A percentile compares a stretch with the other conserved stretches of the same genome.
Evolutionary conservation across 1,140 invertebrate genomes (phyloP).

Genomic region (Philaenus spumarius): DNA sequence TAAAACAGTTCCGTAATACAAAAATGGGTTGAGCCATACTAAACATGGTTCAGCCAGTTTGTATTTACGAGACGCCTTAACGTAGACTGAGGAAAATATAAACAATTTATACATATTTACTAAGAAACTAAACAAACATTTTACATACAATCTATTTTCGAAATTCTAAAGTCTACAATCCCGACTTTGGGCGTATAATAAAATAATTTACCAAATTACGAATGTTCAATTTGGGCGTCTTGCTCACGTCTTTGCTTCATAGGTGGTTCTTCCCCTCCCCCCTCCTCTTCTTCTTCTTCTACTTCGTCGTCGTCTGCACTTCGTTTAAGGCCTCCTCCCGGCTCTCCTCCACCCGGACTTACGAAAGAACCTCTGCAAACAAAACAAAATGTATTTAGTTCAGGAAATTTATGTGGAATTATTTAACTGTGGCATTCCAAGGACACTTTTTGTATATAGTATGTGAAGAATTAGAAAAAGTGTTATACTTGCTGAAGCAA

Average conservation of each 20-base stretch:
- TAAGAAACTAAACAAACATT: too few relatives aligned
- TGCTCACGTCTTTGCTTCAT: constrained; percentile 8
- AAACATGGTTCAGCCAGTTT: too few relatives aligned
- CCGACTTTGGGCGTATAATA: too few relatives aligned
- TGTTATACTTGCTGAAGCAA: too few relatives aligned
- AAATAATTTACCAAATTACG: constrained; percentile 12
- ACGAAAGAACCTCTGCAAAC: constrained; percentile 14
- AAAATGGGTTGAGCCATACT: too few relatives aligned
- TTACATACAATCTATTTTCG: too few relatives aligned
- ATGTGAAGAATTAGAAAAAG: too few relatives aligned
- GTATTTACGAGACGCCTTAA: too few relatives aligned
- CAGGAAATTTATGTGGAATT: not conserved
- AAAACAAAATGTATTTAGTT: not conserved
- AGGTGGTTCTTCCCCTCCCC: not conserved
- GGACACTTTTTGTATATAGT: not conserved
- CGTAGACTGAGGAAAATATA: too few relatives aligned
- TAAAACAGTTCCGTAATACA: too few relatives aligned
- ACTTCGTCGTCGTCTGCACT: not conserved
- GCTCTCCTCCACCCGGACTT: not conserved
- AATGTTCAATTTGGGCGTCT: constrained; percentile 16
- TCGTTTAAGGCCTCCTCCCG: constrained; percentile 1
- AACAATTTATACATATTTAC: too few relatives aligned
- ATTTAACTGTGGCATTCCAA: not conserved
- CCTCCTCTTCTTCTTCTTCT: not conserved
- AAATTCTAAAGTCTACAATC: too few relatives aligned